Percentiles rank a stretch among this genome's conserved stretches.
These are phyloP conservation scores for Grammomys dolichurus DNA, from an alignment of 2,113 vertebrate species.

Conservation along the genomic window DNA sequence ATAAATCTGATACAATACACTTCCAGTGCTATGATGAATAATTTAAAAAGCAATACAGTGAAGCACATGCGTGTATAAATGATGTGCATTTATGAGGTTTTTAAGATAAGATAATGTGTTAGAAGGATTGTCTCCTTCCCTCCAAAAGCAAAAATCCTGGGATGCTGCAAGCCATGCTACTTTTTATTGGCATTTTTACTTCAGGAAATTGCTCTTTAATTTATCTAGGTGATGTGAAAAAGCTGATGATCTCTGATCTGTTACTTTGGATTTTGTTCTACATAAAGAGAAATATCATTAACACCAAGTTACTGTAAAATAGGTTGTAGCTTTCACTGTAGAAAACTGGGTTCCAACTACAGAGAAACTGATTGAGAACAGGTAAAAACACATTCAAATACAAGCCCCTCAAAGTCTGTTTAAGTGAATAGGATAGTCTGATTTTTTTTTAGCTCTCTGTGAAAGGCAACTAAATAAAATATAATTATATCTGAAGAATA, in stretches of 20 bases:
- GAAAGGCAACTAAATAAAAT: neutral
- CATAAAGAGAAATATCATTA: neutral
- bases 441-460: neutral
- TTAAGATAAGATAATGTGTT: conserved; percentile 60
- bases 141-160: neutral
- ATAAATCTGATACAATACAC: conserved; percentile 41
- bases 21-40: conserved; percentile 51
- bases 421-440: neutral
- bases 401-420: neutral
- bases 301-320: neutral
- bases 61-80: neutral
- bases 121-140: neutral
- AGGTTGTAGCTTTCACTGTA: neutral
- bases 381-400: neutral
- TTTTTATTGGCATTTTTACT: conserved; percentile 14
- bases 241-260: neutral
- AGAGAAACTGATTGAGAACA: conserved; percentile 11
- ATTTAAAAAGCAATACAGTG: conserved; percentile 48
- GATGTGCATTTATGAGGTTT: conserved; percentile 34
- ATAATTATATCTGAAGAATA: neutral
- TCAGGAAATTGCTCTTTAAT: neutral
- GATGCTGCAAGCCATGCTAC: neutral
- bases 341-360: neutral
- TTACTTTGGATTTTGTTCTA: neutral
- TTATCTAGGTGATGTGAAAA: neutral